Base-by-base conservation (phyloP, 2,113 vertebrate species). In the Catharus minimus region DNA sequence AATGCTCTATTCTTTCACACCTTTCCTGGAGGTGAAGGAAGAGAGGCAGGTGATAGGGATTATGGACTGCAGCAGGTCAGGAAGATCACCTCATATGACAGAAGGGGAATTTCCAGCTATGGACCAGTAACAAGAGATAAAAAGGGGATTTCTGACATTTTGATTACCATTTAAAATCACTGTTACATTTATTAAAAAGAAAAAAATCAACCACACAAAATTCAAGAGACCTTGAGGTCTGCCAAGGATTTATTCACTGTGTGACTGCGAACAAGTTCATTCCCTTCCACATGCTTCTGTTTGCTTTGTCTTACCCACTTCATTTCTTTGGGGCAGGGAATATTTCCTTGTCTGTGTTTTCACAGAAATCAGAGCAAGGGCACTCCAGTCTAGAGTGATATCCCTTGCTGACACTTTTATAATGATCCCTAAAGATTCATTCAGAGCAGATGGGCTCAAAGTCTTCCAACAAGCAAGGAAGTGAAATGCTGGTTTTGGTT, bases 281-380 rank as follows among this genome's bases (percentile, higher is more conserved):
- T 73, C 78, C 62, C 50, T 94, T 89, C 75, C 85, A 92, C 82
- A 74, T 62, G 36, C 43, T 93, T 89, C 56, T 92, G 53, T 91
- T 92, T 75, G 21, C 47, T 95, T 73, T 90, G 55, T 83, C 80
- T 90, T 67, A 27, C 39, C 52, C 27, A 27, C 43, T 81, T 86
- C 19, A 56, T 74, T 75, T 93, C 56, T 83, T 74, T 53, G 36
- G 33, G 52, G n/a, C 24, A 74, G 53, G 18, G 75, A 80, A 62
- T 47, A 69, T 62, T 74, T 88, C 77, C 49, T 80, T 62, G 53
- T 52, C 82, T 85, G 33, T 75, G 58, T 90, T 93, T 93, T 79
- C 52, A 88, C 52, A 78, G 86, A 75, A 89, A 86, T 33, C 52
- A 66, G 77, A 88, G 41, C 43, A 80, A 81, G 28, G 22, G 32